Percentiles rank a stretch among this genome's conserved stretches.
phyloP scores from a whole-genome alignment of 2,888 invertebrate genomes.

The Diabrotica balteata region DNA sequence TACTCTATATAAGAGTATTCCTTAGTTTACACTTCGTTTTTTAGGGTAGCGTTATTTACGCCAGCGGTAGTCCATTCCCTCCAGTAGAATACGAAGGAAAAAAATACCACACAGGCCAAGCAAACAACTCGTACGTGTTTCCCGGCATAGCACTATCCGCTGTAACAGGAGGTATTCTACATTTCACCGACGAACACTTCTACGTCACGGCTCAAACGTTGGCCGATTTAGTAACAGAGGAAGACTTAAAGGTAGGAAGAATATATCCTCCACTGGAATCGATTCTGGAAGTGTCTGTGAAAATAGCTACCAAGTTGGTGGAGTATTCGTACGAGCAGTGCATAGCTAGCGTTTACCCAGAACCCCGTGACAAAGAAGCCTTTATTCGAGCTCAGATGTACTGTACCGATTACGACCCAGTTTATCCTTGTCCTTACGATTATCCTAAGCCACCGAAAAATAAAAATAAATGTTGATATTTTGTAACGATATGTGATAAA shows the following conservation, averaged over 20 bases:
- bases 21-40: too few relatives aligned
- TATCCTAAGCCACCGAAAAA: not conserved
- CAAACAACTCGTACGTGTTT: slow-evolving; percentile 97
- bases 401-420: slow-evolving; percentile 72
- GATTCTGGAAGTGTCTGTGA: slow-evolving; percentile 85
- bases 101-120: slow-evolving; percentile 90
- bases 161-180: slow-evolving; percentile 85
- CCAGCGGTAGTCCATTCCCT: slow-evolving; percentile 95
- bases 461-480: too few relatives aligned
- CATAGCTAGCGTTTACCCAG: slow-evolving; percentile 77
- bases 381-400: slow-evolving; percentile 85
- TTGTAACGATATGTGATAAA: too few relatives aligned
- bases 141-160: slow-evolving; percentile 94
- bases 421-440: slow-evolving; percentile 71
- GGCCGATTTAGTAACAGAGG: slow-evolving; percentile 80
- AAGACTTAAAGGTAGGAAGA: slow-evolving; percentile 82
- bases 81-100: slow-evolving; percentile 83
- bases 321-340: slow-evolving; percentile 59
- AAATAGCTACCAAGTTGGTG: slow-evolving; percentile 73
- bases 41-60: slow-evolving; percentile 90
- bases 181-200: slow-evolving; percentile 92
- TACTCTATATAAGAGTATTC: too few relatives aligned
- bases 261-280: slow-evolving; percentile 88
- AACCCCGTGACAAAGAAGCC: slow-evolving; percentile 74
- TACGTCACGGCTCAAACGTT: slow-evolving; percentile 89